Evolutionary conservation across 2,888 invertebrate genomes (phyloP), one percentile per base, ranked within the genome.

Genomic region (Electrophaes corylata): DNA sequence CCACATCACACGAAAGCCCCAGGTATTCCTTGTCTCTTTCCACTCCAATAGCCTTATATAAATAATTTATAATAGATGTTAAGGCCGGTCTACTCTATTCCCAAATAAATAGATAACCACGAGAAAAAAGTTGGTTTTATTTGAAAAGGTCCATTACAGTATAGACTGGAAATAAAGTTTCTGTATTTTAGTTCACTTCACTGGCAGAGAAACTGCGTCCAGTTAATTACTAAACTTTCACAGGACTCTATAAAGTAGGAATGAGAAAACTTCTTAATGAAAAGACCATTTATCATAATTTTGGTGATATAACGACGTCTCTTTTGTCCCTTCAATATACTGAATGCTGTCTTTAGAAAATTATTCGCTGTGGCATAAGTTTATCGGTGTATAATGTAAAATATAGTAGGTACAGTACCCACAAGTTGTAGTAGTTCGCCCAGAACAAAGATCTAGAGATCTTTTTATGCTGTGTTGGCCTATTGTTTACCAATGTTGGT

Each of bases 281-380:
- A 55, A 14, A 26, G 14, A 18, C 55, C 51, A 57, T 61, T 54
- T 53, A 61, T 65, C 61, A 61, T 63, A 48, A 57, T 66, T 66
- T 61, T 56, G 55, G 52, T 26, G 23, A 44, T 53, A 41, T 14
- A 8, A 5, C 23, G 31, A 41, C 45, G 53, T 62, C 44, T 50
- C 47, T 43, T 55, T 61, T 59, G 50, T 57, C 53, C 46, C 43
- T 3, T 20, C 16, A 50, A 50, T 33, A 43, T 18, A 23, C 41
- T 12, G 37, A 41, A 12, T 0, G n/a, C 4, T 23, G n/a, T 12
- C n/a, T 16, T 2, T 14, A 37, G 12, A 41, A 23, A 41, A 41
- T 8, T 3, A 10, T 37, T 37, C 6, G 8, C 2, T 4, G 1
- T 8, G n/a, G 12, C 1, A 23, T 23, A 23, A 12, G 12, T 41